Conservation (phyloP, 1,140 invertebrate species). For the Paracyclopina nana region DNA sequence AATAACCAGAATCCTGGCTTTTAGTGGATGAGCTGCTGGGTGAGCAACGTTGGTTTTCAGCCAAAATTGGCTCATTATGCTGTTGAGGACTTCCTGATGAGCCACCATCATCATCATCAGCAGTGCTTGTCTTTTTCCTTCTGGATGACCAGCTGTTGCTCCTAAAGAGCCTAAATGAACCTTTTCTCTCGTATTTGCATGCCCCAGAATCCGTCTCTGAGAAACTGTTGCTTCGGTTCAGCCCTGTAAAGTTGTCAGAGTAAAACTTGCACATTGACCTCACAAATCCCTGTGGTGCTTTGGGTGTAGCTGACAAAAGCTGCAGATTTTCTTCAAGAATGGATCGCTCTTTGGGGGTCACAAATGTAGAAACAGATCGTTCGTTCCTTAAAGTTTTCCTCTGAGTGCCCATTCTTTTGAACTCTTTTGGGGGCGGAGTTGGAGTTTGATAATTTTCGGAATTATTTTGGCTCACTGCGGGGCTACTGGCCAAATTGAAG, state of each 20-base stretch:
- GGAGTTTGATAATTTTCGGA: too few relatives aligned
- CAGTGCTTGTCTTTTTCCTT: too few relatives aligned
- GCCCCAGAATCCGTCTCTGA: not conserved
- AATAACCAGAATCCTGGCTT: slow-evolving; percentile 11
- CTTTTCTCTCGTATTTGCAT: not conserved
- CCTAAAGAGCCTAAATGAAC: not conserved
- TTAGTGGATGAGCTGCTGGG: slow-evolving; percentile 4
- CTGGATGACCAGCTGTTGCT: not conserved
- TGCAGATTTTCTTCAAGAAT: not conserved
- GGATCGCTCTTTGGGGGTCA: slow-evolving; percentile 9
- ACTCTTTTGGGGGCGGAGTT: slow-evolving; percentile 11
- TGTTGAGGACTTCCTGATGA: too few relatives aligned
- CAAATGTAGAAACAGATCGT: not conserved
- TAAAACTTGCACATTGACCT: slow-evolving; percentile 7
- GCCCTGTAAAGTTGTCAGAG: not conserved
- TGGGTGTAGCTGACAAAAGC: not conserved
- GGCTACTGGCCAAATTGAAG: too few relatives aligned
- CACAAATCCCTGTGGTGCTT: not conserved
- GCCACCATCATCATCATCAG: too few relatives aligned
- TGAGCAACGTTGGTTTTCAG: slow-evolving; percentile 8
- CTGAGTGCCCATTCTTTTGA: not conserved
- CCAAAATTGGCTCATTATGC: too few relatives aligned
- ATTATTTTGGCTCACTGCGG: too few relatives aligned
- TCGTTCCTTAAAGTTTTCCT: slow-evolving; percentile 7
- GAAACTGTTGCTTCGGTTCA: not conserved